Conservation (phyloP, 1,140 invertebrate species). For the Colletes latitarsis region DNA sequence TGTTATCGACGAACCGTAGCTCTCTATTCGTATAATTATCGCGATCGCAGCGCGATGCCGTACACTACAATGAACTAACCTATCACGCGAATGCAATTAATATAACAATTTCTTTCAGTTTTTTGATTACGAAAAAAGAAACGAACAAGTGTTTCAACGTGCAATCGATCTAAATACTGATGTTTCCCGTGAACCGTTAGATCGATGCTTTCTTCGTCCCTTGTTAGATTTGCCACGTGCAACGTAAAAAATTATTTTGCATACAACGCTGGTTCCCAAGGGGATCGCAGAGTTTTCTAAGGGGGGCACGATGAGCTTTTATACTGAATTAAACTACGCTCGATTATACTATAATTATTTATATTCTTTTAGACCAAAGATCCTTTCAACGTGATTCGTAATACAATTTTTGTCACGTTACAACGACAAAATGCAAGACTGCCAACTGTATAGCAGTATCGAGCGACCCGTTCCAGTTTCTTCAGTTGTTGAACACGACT, state of each 20-base stretch:
- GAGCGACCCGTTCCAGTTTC: constrained; percentile 70
- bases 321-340: too few relatives aligned
- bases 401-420: background rate
- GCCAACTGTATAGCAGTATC: constrained; percentile 47
- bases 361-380: too few relatives aligned
- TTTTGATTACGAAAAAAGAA: background rate
- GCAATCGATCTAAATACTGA: background rate
- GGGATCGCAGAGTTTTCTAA: too few relatives aligned
- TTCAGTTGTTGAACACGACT: constrained; percentile 12
- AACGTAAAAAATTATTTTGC: background rate
- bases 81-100: constrained; percentile 39
- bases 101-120: background rate
- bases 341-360: too few relatives aligned
- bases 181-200: too few relatives aligned
- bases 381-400: too few relatives aligned
- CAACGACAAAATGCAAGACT: background rate
- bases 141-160: background rate
- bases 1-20: constrained; percentile 18
- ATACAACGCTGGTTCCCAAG: too few relatives aligned
- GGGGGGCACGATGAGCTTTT: too few relatives aligned
- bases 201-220: background rate
- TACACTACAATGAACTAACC: constrained; percentile 9
- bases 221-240: too few relatives aligned
- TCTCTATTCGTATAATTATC: constrained; percentile 33
- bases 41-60: constrained; percentile 10